Conservation (phyloP, 2,888 invertebrate species). For the Choristoneura rosaceana region DNA sequence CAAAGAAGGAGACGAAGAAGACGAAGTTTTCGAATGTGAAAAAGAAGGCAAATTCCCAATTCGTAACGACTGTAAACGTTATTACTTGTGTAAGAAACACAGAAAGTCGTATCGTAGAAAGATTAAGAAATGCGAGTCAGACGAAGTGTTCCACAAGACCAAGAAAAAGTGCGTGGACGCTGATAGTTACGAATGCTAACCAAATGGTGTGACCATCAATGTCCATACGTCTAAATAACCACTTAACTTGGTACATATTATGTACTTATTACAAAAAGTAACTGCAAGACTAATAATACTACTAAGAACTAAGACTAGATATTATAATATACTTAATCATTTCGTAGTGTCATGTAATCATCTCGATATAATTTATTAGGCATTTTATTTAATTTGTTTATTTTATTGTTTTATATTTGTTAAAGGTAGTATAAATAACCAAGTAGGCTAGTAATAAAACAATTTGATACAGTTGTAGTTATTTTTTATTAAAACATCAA, state of each 20-base stretch:
- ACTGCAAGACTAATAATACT: neutral
- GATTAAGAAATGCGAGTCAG: conserved; percentile 72
- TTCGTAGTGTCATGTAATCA: neutral
- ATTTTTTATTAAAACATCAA: conserved; percentile 30
- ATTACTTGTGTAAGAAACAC: conserved; percentile 72
- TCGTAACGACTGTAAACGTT: conserved; percentile 71
- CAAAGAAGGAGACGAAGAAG: conserved; percentile 32
- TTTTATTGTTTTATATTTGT: conserved; percentile 28
- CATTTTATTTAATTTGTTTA: conserved; percentile 27
- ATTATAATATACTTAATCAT: neutral
- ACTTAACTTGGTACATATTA: too few relatives aligned
- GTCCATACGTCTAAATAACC: neutral
- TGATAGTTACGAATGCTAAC: conserved; percentile 54
- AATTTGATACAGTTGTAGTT: conserved; percentile 22
- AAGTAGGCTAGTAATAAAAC: conserved; percentile 24
- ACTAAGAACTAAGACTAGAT: too few relatives aligned
- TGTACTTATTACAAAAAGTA: neutral
- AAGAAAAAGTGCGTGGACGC: conserved; percentile 68
- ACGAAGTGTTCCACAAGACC: conserved; percentile 72
- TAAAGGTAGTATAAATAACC: neutral
- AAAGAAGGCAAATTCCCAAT: conserved; percentile 70
- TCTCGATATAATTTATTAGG: conserved; percentile 1
- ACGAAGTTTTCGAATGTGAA: conserved; percentile 59
- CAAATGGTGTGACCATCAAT: neutral
- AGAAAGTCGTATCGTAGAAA: conserved; percentile 61